Evolutionary conservation across 2,888 invertebrate species (phyloP).

Genomic region (Synergus gifuensis): DNA sequence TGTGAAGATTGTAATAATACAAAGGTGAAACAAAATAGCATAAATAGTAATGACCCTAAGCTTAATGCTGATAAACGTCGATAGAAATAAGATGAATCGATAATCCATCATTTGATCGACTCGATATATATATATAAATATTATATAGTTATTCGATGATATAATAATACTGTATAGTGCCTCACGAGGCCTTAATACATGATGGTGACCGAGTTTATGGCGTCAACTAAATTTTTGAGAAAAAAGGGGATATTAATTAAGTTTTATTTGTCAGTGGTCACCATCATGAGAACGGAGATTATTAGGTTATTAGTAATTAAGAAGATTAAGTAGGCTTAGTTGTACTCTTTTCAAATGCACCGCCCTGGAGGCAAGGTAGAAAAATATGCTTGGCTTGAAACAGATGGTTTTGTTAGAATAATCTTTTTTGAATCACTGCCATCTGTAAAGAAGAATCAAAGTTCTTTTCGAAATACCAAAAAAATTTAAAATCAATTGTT

Average conservation of each 20-base stretch:
- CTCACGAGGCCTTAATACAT: slow-evolving; percentile 76
- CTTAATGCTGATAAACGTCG: slow-evolving; percentile 43
- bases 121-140: slow-evolving; percentile 60
- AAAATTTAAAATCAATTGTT: not conserved
- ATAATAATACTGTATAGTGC: slow-evolving; percentile 71
- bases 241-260: slow-evolving; percentile 21
- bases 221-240: slow-evolving; percentile 10
- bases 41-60: slow-evolving; percentile 9
- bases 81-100: slow-evolving; percentile 48
- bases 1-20: slow-evolving; percentile 6
- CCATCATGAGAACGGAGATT: slow-evolving; percentile 74
- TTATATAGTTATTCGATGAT: slow-evolving; percentile 66
- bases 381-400: not conserved
- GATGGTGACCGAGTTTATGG: slow-evolving; percentile 62
- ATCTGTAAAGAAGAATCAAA: not conserved
- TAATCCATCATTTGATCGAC: slow-evolving; percentile 62
- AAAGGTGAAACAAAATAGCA: slow-evolving; percentile 22
- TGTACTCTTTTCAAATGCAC: slow-evolving; percentile 50
- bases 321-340: slow-evolving; percentile 52
- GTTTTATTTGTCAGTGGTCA: slow-evolving; percentile 57
- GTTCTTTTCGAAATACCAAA: not conserved
- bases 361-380: slow-evolving; percentile 37
- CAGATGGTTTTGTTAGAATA: not conserved
- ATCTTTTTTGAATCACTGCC: not conserved
- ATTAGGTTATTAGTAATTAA: slow-evolving; percentile 67